Base-by-base conservation (phyloP, 2,888 invertebrate species). In the Carabus problematicus region DNA sequence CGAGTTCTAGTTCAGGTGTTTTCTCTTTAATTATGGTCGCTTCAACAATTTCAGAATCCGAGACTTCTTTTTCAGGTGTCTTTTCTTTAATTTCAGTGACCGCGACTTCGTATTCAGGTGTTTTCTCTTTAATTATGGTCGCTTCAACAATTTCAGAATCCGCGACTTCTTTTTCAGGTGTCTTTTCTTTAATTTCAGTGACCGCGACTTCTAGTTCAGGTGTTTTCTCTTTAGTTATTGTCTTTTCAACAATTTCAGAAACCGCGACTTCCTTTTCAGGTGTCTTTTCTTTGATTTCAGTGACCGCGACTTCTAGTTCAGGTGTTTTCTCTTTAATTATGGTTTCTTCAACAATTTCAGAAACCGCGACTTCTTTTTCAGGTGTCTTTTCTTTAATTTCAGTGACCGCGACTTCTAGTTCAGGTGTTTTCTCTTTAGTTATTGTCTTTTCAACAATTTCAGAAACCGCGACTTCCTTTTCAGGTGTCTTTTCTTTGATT, bases 331-430 rank as follows among this genome's bases (percentile, higher is more conserved):
- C 52, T 52, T 52, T 52, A 7, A 16, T n/a, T n/a, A n/a, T 16
- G 16, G 9, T 9, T 3, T 7, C 49, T 12, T 9, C 49, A 14
- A 14, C 16, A 47, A 47, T 16, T 7, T 12, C 12, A 47, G 9
- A 7, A 14, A 47, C 9, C 9, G 12, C 16, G 70, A 70, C 60
- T 52, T 67, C 70, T 8, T 59, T 9, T 9, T 66, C 11, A 11
- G 71, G 55, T 40, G 70, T 64, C 60, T 64, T 64, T 49, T 18
- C 55, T 54, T 71, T 72, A 45, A 47, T 9, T 47, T 47, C 55
- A 43, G 64, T 52, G 11, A 1, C 29, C 55, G 40, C 71, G 69
- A 42, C 55, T 9, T 55, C 55, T 14, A n/a, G n/a, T n/a, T n/a
- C n/a, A n/a, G n/a, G n/a, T n/a, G n/a, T n/a, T n/a, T n/a, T n/a